Conservation (phyloP, 2,113 vertebrate species). For the Columbina picui region DNA sequence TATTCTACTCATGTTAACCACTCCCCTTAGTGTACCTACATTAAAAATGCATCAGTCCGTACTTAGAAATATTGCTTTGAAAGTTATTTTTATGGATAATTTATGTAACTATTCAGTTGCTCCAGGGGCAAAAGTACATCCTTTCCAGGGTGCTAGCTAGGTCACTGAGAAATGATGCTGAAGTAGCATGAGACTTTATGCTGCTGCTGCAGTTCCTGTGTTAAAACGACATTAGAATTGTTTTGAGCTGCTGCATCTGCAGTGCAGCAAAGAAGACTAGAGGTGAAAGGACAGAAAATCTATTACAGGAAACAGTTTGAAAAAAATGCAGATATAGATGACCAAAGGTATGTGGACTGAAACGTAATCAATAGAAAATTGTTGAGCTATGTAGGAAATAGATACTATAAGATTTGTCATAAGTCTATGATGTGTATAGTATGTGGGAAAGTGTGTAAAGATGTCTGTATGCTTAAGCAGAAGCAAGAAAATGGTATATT, state of each 20-base stretch:
- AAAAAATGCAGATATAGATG: neutral
- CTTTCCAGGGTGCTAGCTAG: neutral
- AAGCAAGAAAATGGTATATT: neutral
- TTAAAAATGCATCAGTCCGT: neutral
- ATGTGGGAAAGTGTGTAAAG: neutral
- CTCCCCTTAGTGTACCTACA: neutral
- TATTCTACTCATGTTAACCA: neutral
- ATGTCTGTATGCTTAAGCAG: neutral
- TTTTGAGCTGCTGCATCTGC: slow-evolving; percentile 53
- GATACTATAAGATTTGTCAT: neutral
- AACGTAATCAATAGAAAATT: neutral
- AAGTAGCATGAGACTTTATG: neutral
- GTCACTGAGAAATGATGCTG: neutral
- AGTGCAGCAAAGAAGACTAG: slow-evolving; percentile 49
- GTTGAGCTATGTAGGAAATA: neutral
- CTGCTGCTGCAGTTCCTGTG: slow-evolving; percentile 34
- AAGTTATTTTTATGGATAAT: neutral
- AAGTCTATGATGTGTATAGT: neutral
- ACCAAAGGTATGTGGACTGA: neutral
- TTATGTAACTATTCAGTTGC: neutral
- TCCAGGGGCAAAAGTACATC: neutral
- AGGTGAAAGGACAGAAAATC: slow-evolving; percentile 6
- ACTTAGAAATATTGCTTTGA: neutral
- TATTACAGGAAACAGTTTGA: neutral
- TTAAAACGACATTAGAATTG: slow-evolving; percentile 41